Percentiles rank a stretch among this genome's conserved stretches.
These are phyloP conservation scores for Ommatoiulus sabulosus DNA, from an alignment of 2,888 invertebrate genomes.

Conservation along the genomic window DNA sequence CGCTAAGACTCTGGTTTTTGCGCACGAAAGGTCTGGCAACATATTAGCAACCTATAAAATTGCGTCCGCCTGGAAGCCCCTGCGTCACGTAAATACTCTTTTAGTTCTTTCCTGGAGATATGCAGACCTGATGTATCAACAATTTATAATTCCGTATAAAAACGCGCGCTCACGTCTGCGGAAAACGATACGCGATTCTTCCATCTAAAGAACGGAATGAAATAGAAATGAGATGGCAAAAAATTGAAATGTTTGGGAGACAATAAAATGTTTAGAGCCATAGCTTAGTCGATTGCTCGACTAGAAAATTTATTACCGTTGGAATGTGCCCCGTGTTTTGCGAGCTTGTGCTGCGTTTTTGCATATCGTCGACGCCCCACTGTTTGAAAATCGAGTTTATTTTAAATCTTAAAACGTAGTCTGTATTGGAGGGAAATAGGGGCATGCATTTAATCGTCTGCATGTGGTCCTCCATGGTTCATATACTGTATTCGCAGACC, in stretches of 20 bases:
- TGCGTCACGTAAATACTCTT: neutral
- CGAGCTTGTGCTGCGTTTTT: neutral
- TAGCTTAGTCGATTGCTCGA: conserved; percentile 24
- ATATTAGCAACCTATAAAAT: neutral
- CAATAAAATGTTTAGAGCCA: conserved; percentile 17
- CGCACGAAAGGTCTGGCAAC: conserved; percentile 4
- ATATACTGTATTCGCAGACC: neutral
- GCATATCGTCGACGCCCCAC: neutral
- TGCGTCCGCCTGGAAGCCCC: neutral
- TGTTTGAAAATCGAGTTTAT: neutral
- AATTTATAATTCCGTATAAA: conserved; percentile 24
- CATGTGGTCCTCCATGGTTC: neutral
- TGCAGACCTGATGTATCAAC: conserved; percentile 13
- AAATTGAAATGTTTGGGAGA: conserved; percentile 11
- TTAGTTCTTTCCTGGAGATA: neutral
- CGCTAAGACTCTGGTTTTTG: neutral
- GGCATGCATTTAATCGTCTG: neutral
- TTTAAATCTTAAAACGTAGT: neutral
- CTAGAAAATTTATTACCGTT: conserved; percentile 23
- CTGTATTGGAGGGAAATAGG: neutral
- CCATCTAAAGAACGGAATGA: neutral
- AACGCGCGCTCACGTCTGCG: conserved; percentile 31
- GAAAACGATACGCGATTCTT: conserved; percentile 27
- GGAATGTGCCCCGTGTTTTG: neutral
- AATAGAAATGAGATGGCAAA: conserved; percentile 43